A percentile compares a stretch with the other conserved stretches of the same genome.
These are phyloP conservation scores for Tethya wilhelma DNA, from an alignment of 37 sponge, comb jelly and placozoan species.

Conservation along the genomic window DNA sequence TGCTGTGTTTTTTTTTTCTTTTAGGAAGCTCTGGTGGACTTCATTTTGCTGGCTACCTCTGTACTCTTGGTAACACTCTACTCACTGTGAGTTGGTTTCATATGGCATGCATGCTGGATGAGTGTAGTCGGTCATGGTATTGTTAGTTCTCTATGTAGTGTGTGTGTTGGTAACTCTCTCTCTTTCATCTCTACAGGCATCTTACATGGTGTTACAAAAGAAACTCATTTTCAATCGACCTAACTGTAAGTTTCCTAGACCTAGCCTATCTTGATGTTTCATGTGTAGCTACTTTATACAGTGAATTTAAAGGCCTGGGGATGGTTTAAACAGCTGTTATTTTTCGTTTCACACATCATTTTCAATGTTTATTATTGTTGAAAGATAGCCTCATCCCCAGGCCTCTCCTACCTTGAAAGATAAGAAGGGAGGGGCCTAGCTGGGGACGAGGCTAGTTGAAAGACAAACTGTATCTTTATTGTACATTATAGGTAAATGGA, in stretches of 20 bases:
- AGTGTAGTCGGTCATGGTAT: too few species aligned
- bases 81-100: too few species aligned
- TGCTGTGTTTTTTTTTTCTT: too few species aligned
- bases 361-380: too few species aligned
- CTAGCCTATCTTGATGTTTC: background rate
- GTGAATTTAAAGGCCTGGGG: background rate
- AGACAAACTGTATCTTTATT: background rate
- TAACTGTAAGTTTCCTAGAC: conserved; percentile 23
- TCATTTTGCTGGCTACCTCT: too few species aligned
- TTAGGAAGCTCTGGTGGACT: too few species aligned
- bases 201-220: conserved; percentile 72
- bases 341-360: background rate
- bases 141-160: too few species aligned
- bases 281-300: too few species aligned
- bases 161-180: too few species aligned
- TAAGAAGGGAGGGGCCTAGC: background rate
- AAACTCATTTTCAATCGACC: conserved; percentile 53
- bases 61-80: too few species aligned
- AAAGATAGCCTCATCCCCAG: too few species aligned
- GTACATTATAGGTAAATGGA: conserved; percentile 45
- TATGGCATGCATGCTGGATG: too few species aligned
- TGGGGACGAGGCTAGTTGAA: background rate
- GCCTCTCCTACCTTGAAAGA: background rate
- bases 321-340: background rate
- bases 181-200: conserved; percentile 27